Evolutionary conservation across 2,113 vertebrate species (phyloP).

Genomic region (Centropus unirufus): DNA sequence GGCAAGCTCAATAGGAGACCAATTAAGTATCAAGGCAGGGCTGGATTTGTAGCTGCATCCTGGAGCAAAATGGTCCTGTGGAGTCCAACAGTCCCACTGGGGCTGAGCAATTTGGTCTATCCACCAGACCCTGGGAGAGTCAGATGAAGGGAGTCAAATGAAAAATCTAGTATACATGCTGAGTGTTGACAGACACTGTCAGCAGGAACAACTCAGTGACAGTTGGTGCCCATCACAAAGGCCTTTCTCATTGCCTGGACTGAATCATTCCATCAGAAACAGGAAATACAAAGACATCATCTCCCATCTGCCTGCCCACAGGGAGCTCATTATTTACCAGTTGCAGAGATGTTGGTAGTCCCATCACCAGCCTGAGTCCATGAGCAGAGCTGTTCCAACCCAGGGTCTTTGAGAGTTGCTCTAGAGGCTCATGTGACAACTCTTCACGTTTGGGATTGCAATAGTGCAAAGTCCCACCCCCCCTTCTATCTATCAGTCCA

Average conservation of each 20-base stretch:
- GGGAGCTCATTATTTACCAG: neutral
- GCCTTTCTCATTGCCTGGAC: neutral
- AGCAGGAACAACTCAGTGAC: neutral
- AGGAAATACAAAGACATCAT: neutral
- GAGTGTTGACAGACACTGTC: neutral
- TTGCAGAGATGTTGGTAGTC: neutral
- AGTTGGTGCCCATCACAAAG: neutral
- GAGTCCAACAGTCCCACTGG: neutral
- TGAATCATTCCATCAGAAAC: neutral
- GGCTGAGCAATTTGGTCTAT: neutral
- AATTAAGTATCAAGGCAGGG: neutral
- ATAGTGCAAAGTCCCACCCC: neutral
- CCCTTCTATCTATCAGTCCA: neutral
- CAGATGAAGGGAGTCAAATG: neutral
- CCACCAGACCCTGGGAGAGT: neutral
- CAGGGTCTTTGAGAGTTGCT: neutral
- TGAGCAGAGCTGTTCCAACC: neutral
- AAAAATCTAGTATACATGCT: neutral
- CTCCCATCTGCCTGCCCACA: neutral
- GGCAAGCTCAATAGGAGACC: neutral
- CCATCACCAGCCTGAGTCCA: neutral
- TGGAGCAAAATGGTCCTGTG: neutral
- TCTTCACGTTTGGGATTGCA: too few relatives aligned
- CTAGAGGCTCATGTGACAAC: rapidly evolving
- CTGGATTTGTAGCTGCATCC: neutral